These are phyloP conservation scores for Monopis laevigella DNA, from an alignment of 2,888 invertebrate genomes.

Conservation along the genomic window DNA sequence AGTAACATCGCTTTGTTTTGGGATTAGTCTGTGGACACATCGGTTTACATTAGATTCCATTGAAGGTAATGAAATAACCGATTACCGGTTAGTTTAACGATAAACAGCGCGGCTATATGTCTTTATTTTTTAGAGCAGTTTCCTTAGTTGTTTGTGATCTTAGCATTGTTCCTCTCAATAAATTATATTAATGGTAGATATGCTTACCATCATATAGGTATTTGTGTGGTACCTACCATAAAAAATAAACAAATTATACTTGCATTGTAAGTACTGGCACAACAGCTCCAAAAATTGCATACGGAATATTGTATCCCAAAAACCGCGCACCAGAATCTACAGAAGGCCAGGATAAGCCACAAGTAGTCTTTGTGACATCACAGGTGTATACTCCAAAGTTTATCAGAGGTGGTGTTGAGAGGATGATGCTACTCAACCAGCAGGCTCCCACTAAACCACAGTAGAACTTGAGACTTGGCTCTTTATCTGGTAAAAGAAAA, in stretches of 20 bases:
- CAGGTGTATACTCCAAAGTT: conserved; percentile 60
- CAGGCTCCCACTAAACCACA: conserved; percentile 47
- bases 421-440: conserved; percentile 46
- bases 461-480: conserved; percentile 47
- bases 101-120: too few relatives aligned
- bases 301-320: conserved; percentile 50
- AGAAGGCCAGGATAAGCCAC: conserved; percentile 57
- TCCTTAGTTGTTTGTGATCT: too few relatives aligned
- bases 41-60: too few relatives aligned
- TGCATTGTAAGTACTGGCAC: conserved; percentile 55
- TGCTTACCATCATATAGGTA: conserved; percentile 1
- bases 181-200: too few relatives aligned
- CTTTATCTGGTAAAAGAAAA: conserved; percentile 55
- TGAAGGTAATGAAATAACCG: too few relatives aligned
- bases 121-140: too few relatives aligned
- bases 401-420: conserved; percentile 56
- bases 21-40: too few relatives aligned
- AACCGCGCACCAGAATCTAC: conserved; percentile 40
- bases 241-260: conserved; percentile 25
- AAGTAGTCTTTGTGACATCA: conserved; percentile 55
- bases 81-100: too few relatives aligned
- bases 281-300: conserved; percentile 47
- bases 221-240: conserved; percentile 10
- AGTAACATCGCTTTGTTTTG: too few relatives aligned
- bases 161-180: too few relatives aligned